phyloP scores from a whole-genome alignment of 2,113 vertebrate species.

The Periophthalmodon schlosseri region DNA sequence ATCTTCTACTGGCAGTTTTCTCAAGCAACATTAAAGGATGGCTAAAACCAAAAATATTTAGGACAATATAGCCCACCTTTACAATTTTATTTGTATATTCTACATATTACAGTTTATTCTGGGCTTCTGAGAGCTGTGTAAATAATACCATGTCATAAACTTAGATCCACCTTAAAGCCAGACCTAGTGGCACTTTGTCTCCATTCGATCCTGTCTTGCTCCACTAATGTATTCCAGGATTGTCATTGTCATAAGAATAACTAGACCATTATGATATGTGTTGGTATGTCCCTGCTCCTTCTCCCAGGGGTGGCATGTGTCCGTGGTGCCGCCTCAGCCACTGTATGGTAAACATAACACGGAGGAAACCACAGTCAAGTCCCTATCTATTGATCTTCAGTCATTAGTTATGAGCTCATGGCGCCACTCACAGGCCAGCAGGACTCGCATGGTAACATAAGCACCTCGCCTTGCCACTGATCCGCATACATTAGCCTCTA shows the following conservation, averaged over 20 bases:
- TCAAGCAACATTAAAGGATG: too few species aligned
- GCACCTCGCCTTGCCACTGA: conserved; percentile 65
- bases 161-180: background rate
- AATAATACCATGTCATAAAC: background rate
- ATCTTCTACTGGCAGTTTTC: too few species aligned
- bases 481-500: conserved; percentile 49
- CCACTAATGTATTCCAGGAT: conserved; percentile 32
- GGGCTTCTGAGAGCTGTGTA: background rate
- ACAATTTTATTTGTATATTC: background rate
- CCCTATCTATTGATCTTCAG: conserved; percentile 77
- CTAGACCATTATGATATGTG: conserved; percentile 36
- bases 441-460: conserved; percentile 70
- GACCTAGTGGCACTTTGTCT: background rate
- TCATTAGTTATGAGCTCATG: conserved; percentile 78
- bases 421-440: conserved; percentile 71
- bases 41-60: too few species aligned
- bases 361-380: conserved; percentile 73
- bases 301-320: conserved; percentile 56
- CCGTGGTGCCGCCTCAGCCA: conserved; percentile 58
- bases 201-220: conserved; percentile 10
- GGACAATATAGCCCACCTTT: background rate
- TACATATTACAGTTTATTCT: background rate
- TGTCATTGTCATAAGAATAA: conserved; percentile 49
- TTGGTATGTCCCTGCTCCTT: conserved; percentile 40
- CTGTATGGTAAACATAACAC: conserved; percentile 68